Evolutionary conservation across 2,797 vertebrate species (phyloP), one percentile per base, ranked within the genome.

Genomic region (Microctenopoma steveboyesi): DNA sequence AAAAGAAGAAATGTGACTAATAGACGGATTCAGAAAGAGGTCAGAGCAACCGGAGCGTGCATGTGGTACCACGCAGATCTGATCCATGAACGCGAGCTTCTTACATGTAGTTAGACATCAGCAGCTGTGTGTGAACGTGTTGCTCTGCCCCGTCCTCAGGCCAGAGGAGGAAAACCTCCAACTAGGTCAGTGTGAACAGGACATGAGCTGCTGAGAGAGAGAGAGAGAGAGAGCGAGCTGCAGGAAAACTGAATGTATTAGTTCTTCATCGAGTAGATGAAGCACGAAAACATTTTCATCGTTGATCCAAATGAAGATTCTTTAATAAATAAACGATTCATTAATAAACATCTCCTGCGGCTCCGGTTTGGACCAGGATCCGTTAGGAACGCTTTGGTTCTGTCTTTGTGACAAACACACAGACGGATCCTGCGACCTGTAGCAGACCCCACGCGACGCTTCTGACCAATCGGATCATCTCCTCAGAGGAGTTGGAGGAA

Each of bases 161-260:
- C 78, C 73, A 83, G 62, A 68, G 74, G 74, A 82, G 75, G 79
- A 79, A 69, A 68, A 66, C 64, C 49, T 81, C 78, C 80, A 90
- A 85, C 74, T 90, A 83, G 89, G 89, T 90, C 88, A 88, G 33
- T 18, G 75, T 80, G 75, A 86, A 76, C 84, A 77, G 74, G 74
- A 71, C 68, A 62, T 81, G 65, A 81, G 80, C 76, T 71, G 53
- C 65, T 76, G 70, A 68, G 22, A 66, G 42, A 56, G 46, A 67
- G 18, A 43, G 37, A 42, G 28, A 16, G 30, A 28, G 74, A 46
- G 30, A n/a, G 37, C 37, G 13, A 42, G 42, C 16, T 40, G 15
- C 5, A n/a, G 40, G 6, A 62, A 5, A 9, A n/a, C 25, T 55
- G 43, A 18, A 18, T 18, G 18, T 18, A 18, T 18, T 18, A 18